These are phyloP conservation scores for Sciaenops ocellatus DNA, from an alignment of 2,797 vertebrate genomes.

Conservation along the genomic window DNA sequence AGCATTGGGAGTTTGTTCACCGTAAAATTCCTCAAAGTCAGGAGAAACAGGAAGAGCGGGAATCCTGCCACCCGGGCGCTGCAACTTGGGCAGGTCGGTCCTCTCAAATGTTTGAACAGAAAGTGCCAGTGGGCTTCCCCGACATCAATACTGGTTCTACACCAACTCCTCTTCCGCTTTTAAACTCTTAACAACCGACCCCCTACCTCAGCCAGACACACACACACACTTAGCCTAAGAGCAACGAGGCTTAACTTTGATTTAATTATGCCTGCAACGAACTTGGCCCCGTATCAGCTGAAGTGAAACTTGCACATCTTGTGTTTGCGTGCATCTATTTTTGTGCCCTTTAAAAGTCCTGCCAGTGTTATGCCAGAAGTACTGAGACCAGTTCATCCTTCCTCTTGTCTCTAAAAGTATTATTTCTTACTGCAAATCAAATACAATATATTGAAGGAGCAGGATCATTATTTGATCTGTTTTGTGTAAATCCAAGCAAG, in stretches of 20 bases:
- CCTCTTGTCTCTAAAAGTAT: conserved; percentile 13
- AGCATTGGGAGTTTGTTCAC: conserved; percentile 82
- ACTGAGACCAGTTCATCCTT: conserved; percentile 20
- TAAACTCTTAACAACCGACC: conserved; percentile 81
- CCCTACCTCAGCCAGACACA: conserved; percentile 58
- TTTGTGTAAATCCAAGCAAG: conserved; percentile 17
- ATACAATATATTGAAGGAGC: not conserved
- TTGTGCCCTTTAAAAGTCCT: conserved; percentile 30
- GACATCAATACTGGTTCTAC: conserved; percentile 82
- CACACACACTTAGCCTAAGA: conserved; percentile 66
- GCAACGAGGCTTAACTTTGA: conserved; percentile 82
- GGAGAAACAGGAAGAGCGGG: conserved; percentile 85
- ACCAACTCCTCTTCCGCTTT: conserved; percentile 82
- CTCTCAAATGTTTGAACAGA: conserved; percentile 84
- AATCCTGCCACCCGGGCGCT: conserved; percentile 76
- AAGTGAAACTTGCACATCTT: conserved; percentile 63
- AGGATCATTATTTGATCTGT: conserved; percentile 15
- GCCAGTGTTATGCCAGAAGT: conserved; percentile 30
- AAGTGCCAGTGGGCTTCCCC: conserved; percentile 84
- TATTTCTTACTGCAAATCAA: conserved; percentile 13
- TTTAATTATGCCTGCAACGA: conserved; percentile 84
- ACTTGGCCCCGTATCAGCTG: conserved; percentile 76
- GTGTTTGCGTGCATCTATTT: conserved; percentile 41
- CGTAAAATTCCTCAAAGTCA: conserved; percentile 87
- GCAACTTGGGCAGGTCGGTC: conserved; percentile 73